Evolutionary conservation across 2,888 invertebrate genomes (phyloP).

Genomic region (Melitaea athalia): DNA sequence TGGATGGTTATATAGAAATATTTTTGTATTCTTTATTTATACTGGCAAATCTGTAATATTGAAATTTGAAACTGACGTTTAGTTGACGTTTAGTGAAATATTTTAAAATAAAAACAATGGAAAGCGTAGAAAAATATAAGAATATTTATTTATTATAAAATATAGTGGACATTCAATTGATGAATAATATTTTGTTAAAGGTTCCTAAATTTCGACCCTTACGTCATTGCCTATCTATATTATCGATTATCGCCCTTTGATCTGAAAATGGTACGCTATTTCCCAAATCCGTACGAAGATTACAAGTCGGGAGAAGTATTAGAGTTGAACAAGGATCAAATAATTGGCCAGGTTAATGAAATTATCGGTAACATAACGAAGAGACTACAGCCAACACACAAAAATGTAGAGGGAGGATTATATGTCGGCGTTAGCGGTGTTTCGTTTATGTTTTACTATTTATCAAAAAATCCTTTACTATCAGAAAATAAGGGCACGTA

Average conservation of each 20-base stretch:
- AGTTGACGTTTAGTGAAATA: not conserved
- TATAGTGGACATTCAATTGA: slow-evolving; percentile 1
- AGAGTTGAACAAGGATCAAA: slow-evolving; percentile 50
- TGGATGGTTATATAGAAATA: not conserved
- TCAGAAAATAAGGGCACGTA: slow-evolving; percentile 69
- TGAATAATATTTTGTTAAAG: slow-evolving; percentile 45
- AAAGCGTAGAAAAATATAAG: slow-evolving; percentile 2
- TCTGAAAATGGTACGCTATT: slow-evolving; percentile 70
- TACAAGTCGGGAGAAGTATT: slow-evolving; percentile 47
- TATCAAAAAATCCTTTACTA: slow-evolving; percentile 82
- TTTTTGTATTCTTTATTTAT: not conserved
- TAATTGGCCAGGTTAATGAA: slow-evolving; percentile 58
- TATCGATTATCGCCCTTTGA: slow-evolving; percentile 37
- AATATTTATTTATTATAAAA: not conserved
- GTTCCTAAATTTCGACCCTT: slow-evolving; percentile 32
- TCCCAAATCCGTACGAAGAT: slow-evolving; percentile 67
- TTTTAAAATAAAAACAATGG: slow-evolving; percentile 20
- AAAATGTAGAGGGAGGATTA: slow-evolving; percentile 83
- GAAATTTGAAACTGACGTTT: not conserved
- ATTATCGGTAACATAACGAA: slow-evolving; percentile 61
- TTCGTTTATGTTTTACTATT: slow-evolving; percentile 88
- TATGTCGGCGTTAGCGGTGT: slow-evolving; percentile 88
- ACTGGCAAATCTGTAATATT: not conserved
- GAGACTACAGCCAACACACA: slow-evolving; percentile 57
- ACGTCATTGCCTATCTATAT: slow-evolving; percentile 44